Base-by-base conservation (phyloP, 2,888 invertebrate genomes). In the Gnatocerus cornutus region DNA sequence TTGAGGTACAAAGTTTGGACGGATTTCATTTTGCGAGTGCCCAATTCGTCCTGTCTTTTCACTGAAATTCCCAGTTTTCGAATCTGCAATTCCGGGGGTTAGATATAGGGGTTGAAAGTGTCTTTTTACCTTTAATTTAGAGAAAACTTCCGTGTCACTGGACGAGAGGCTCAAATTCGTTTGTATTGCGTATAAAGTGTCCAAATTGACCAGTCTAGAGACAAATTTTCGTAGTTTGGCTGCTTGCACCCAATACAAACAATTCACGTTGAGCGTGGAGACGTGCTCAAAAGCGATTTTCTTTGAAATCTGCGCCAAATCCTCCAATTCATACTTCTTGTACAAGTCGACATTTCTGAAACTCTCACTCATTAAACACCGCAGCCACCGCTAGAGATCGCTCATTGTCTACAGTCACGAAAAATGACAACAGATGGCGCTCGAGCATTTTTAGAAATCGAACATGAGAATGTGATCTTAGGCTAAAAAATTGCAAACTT, bases 161-260 rank as follows among this genome's bases (percentile, higher is more conserved):
- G 21, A 1, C 2, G 27, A 46, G 14, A 70, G 33, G 14, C 45
- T 46, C 5, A 70, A 29, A 10, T 29, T 30, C 6, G 70, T 70
- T 8, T 67, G 45, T 5, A 70, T 66, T 0, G 70, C 70, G n/a
- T 48, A 62, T 4, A 70, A 39, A 14, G 27, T 52, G 8, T 67
- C 56, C 12, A 70, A 56, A 56, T 66, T 67, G 9, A 50, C 27
- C n/a, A 70, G 39, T 43, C 30, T 62, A 14, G 16, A 1, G 7
- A 70, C n/a, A 50, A 67, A 62, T 33, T 21, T 46, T 10, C 67
- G 48, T 13, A 66, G 48, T 12, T 62, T 53, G 1, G 12, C 6
- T 0, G 43, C 67, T 4, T 8, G 39, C 5, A 70, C 53, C 70
- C 70, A 70, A 30, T 70, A 70, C n/a, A 70, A 12, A 13, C 62